Evolutionary conservation across 2,113 vertebrate species (phyloP), one percentile per base, ranked within the genome.

Genomic region (Xiphophorus maculatus): DNA sequence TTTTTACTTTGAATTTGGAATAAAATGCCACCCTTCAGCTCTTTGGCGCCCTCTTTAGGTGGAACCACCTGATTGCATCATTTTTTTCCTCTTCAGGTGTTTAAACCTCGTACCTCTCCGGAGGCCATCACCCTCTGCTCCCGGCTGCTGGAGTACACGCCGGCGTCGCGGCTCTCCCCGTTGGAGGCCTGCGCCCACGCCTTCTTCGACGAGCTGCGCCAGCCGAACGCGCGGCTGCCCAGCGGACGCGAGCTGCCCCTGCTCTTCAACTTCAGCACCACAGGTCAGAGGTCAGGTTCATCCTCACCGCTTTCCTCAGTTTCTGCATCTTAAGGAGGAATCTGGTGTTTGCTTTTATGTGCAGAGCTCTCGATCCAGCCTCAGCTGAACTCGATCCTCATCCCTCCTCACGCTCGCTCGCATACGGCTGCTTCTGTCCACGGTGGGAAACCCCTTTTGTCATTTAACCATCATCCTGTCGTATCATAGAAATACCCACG

Each of bases 191-290:
- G 97, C 37, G 96, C 97, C 0, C 97, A 98, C 87, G 95, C 96
- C 87, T 99, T 99, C 95, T 99, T 99, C 33, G 96, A 99, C 76
- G 97, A 99, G 94, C 93, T 99, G 90, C 96, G 97, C 92, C 97
- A 97, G 95, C 97, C 97, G 85, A 97, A 96, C 73, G 95, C 96
- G 63, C 94, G 97, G 89, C 93, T 99, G 93, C 97, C 97, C 82
- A 99, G 96, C 64, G 97, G 97, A 75, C 93, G 97, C 79, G 97
- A 98, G 61, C 96, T 97, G 92, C 97, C 97, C 66, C 94, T 96
- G 88, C 97, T 99, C 89, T 98, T 99, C 91, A 98, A 97, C 90
- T 99, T 98, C 91, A 98, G 97, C 93, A 96, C 96, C 92, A 96
- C 97, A 95, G 97, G 87, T 87, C 27, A 42, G 44, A 29, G 25